These are phyloP conservation scores for Caenorhabditis parvicauda DNA, from an alignment of 2,888 invertebrate genomes.

Conservation along the genomic window DNA sequence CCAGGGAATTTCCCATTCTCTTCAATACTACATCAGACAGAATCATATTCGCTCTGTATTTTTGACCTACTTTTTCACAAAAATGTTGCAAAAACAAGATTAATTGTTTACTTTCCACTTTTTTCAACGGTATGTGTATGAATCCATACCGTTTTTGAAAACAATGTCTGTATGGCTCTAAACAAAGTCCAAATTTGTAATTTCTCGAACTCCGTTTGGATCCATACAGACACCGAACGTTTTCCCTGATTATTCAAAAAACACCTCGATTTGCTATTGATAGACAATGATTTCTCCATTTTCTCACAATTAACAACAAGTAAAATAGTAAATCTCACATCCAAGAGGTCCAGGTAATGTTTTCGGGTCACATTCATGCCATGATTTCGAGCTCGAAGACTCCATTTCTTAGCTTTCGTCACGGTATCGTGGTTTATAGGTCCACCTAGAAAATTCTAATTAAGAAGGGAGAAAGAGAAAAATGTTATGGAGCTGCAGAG, in stretches of 20 bases:
- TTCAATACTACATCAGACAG: too few relatives aligned
- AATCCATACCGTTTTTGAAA: too few relatives aligned
- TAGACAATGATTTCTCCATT: background rate
- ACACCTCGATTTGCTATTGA: background rate
- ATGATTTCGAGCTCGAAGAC: constrained; percentile 9
- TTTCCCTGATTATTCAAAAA: background rate
- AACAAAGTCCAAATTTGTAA: background rate
- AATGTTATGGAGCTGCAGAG: background rate
- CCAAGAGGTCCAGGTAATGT: constrained; percentile 27
- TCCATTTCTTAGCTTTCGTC: constrained; percentile 14
- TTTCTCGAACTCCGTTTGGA: background rate
- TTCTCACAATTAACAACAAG: background rate
- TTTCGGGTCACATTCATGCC: constrained; percentile 22
- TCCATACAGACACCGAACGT: background rate
- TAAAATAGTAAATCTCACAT: constrained; percentile 9
- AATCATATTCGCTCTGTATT: too few relatives aligned
- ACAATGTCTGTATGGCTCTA: too few relatives aligned
- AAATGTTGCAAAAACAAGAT: too few relatives aligned
- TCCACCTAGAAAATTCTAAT: too few relatives aligned
- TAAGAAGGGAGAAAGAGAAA: background rate
- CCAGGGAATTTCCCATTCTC: too few relatives aligned
- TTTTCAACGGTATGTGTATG: too few relatives aligned
- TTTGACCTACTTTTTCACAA: too few relatives aligned
- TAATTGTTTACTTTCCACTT: too few relatives aligned
- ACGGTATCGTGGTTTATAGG: too few relatives aligned